Conservation (phyloP, 2,888 invertebrate species). For the Platycheirus rosarum region DNA sequence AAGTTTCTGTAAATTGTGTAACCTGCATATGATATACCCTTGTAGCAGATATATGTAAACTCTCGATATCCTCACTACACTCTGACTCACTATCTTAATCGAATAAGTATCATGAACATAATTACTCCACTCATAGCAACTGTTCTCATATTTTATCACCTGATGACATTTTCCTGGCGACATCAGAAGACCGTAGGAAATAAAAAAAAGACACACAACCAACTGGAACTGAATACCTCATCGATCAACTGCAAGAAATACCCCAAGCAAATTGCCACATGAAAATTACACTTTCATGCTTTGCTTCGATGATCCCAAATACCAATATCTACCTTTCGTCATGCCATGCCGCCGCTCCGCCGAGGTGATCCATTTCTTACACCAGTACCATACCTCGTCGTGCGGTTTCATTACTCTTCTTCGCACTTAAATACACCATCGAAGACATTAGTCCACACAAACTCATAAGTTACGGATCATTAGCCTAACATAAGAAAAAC, state of each 20-base stretch:
- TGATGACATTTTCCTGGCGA: slow-evolving; percentile 56
- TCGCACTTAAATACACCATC: slow-evolving; percentile 56
- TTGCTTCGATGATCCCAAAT: slow-evolving; percentile 59
- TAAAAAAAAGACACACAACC: slow-evolving; percentile 31
- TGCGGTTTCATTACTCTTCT: slow-evolving; percentile 63
- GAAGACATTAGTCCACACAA: slow-evolving; percentile 38
- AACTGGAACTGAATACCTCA: slow-evolving; percentile 43
- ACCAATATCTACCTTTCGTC: slow-evolving; percentile 15
- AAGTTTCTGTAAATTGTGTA: no score
- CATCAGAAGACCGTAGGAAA: slow-evolving; percentile 36
- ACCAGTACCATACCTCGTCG: slow-evolving; percentile 60
- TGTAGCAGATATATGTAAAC: no score
- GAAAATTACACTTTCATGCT: slow-evolving; percentile 56
- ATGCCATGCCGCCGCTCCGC: slow-evolving; percentile 1
- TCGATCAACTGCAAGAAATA: slow-evolving; percentile 55
- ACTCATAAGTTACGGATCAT: slow-evolving; percentile 74
- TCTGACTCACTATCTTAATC: slow-evolving; percentile 6
- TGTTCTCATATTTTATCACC: slow-evolving; percentile 56
- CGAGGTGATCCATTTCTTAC: slow-evolving; percentile 66
- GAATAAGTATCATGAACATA: slow-evolving; percentile 4
- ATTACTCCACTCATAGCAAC: slow-evolving; percentile 23
- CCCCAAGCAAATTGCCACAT: slow-evolving; percentile 29
- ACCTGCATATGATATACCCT: no score
- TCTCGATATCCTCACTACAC: no score
- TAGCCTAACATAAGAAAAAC: slow-evolving; percentile 68